Evolutionary conservation across 2,797 vertebrate species (phyloP).

Genomic region (Antennarius maculatus): DNA sequence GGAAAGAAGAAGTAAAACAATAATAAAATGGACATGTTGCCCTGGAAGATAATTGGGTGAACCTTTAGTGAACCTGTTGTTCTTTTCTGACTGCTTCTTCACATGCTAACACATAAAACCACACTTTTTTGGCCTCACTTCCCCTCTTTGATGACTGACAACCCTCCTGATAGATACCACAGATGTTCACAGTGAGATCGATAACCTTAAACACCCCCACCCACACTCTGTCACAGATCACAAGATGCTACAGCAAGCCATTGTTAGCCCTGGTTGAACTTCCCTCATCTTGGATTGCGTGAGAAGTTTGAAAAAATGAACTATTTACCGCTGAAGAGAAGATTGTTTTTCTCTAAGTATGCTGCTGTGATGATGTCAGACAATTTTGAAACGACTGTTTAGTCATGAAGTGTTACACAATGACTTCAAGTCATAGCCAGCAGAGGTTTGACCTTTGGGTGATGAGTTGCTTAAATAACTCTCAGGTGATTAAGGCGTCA

Average conservation of each 20-base stretch:
- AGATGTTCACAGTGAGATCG: constrained; percentile 64
- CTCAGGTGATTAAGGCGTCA: constrained; percentile 57
- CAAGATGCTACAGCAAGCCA: constrained; percentile 12
- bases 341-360: constrained; percentile 43
- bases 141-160: constrained; percentile 50
- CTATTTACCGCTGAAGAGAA: constrained; percentile 21
- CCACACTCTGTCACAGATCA: constrained; percentile 17
- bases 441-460: constrained; percentile 20
- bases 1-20: constrained; percentile 19
- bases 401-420: constrained; percentile 52
- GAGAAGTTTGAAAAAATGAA: constrained; percentile 57
- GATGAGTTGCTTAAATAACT: constrained; percentile 24
- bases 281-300: constrained; percentile 58
- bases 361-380: constrained; percentile 45
- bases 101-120: constrained; percentile 39
- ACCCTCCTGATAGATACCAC: constrained; percentile 54
- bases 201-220: constrained; percentile 44
- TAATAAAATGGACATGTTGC: constrained; percentile 42
- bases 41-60: constrained; percentile 44
- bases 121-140: constrained; percentile 43
- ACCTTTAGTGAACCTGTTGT: constrained; percentile 70
- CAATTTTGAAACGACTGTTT: constrained; percentile 61
- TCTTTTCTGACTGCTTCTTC: constrained; percentile 26
- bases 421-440: constrained; percentile 26
- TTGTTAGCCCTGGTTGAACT: constrained; percentile 21